Evolutionary conservation across 2,797 vertebrate species (phyloP), one percentile per base, ranked within the genome.

Genomic region (Heteromormyrus szaboi): DNA sequence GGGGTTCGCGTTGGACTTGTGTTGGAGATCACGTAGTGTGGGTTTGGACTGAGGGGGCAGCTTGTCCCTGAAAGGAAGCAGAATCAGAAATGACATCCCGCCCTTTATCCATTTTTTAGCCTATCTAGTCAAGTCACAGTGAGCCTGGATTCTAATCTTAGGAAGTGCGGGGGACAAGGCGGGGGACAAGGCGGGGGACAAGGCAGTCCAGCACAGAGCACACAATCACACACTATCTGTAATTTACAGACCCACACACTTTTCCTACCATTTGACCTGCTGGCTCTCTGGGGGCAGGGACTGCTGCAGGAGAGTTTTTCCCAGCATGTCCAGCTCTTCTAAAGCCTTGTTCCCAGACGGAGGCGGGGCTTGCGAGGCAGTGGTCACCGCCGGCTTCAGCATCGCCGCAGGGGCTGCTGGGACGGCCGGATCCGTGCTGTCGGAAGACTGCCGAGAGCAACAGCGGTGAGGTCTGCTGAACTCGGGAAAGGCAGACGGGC

Each of bases 221-320:
- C 6, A 44, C 72, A 79, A 44, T 44, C 33, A 44, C 72, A 41
- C 33, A 44, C 72, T 19, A n/a, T 79, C 14, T 33, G 33, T 41
- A n/a, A 79, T 79, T 8, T 44, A 76, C 29, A 41, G 72, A 41
- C 72, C 25, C 11, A 12, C 25, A 14, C 0, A 1, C 29, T 9
- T n/a, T n/a, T 9, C 8, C 17, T 95, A 99, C 98, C 98, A 99
- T 96, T 97, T 97, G 92, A 99, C 96, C 95, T 99, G 98, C 76
- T 97, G 97, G 89, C 95, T 96, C 89, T 97, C 97, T 8, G 98
- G 97, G 89, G 98, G 98, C 90, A 99, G 93, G 0, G 98, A 98
- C 94, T 99, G 98, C 91, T 99, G 97, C 81, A 99, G 92, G 89
- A 99, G 93, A 0, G 97, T 97, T 94, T 99, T 99, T 83, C 98